Conservation (phyloP, 2,113 vertebrate species). For the Tragelaphus strepsiceros region DNA sequence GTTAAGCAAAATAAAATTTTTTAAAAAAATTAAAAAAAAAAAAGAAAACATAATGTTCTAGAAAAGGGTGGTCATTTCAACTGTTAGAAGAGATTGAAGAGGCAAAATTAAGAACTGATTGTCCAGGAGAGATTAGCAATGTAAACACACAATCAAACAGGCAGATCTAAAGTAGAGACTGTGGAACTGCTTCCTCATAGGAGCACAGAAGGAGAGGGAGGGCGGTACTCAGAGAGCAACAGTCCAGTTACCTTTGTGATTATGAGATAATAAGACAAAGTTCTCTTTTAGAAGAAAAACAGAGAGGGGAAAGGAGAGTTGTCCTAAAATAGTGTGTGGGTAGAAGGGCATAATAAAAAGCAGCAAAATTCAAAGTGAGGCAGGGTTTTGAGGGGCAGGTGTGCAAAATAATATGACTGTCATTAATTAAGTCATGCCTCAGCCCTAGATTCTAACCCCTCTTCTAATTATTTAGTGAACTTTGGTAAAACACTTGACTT, state of each 20-base stretch:
- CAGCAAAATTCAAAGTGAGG: neutral
- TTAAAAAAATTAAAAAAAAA: too few species aligned
- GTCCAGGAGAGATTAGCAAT: neutral
- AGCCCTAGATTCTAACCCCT: neutral
- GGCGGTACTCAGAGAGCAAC: neutral
- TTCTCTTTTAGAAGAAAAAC: neutral
- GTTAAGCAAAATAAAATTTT: too few species aligned
- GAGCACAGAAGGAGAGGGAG: neutral
- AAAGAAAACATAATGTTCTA: neutral
- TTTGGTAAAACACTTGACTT: neutral
- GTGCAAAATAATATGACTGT: neutral
- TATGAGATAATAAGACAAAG: neutral
- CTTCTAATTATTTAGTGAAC: neutral
- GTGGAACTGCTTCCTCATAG: neutral
- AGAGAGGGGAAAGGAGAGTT: neutral
- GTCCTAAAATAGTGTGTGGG: neutral
- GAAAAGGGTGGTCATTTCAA: neutral
- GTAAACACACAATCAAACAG: neutral
- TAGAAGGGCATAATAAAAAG: neutral
- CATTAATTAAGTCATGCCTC: neutral
- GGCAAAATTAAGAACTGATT: neutral
- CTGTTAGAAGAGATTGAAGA: neutral
- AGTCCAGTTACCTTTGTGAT: neutral
- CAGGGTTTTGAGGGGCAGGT: neutral
- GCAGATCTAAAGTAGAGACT: neutral